Base-by-base conservation (phyloP, 1,140 invertebrate genomes). In the Dendroctonus ponderosae region DNA sequence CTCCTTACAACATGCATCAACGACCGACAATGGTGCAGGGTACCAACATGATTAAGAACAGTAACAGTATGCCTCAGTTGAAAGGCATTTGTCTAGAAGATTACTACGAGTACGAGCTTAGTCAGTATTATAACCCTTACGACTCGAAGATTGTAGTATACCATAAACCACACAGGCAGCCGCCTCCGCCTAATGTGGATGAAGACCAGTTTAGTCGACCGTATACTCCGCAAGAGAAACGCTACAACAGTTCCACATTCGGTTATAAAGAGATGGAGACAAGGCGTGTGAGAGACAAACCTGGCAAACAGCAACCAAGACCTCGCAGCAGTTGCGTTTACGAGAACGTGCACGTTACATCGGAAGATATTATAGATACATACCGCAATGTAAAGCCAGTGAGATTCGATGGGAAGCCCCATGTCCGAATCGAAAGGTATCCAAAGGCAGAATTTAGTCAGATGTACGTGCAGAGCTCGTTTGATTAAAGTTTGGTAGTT, bases 361-460 rank as follows among this genome's bases (percentile, higher is more conserved):
- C 75, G 40, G 75, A 71, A 11, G 70, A 71, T 53, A 75, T 75
- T n/a, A n/a, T n/a, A n/a, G n/a, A 59, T 62, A 66, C 40, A 70
- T n/a, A 63, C 54, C 58, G 37, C 14, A 68, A 65, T 62, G 48
- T 65, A 9, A 67, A 70, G 12, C 68, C 64, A 12, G 67, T 60
- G 6, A 65, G 67, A 46, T 67, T 60, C 56, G 54, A 63, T 8
- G 41, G 69, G 26, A 69, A 68, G 53, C 57, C 67, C 11, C 77
- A 77, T 63, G 70, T 78, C 50, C 76, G 68, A 61, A 72, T 77
- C 7, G 68, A 71, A 12, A 71, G 74, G 43, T 78, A 76, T 66
- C 77, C 77, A 0, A 75, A 54, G 41, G 74, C 76, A 4, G 74
- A 78, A 43, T 79, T 77, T 68, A 79, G 73, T 71, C 73, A 68